Evolutionary conservation across 2,797 vertebrate genomes (phyloP).

Genomic region (Falco naumanni): DNA sequence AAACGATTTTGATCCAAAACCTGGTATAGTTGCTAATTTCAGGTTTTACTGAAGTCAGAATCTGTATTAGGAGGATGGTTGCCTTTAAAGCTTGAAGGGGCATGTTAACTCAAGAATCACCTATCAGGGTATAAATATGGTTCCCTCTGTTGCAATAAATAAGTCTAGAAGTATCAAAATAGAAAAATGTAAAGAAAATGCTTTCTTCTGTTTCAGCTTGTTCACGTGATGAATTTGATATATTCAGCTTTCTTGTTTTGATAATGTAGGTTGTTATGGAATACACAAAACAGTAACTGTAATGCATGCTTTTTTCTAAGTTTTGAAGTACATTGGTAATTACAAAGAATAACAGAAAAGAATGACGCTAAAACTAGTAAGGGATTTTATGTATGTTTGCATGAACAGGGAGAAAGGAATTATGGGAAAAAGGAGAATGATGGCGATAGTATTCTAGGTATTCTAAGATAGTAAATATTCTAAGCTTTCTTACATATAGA

Average conservation of each 20-base stretch:
- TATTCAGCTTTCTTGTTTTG: neutral
- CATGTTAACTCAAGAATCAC: neutral
- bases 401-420: neutral
- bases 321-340: neutral
- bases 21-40: constrained; percentile 41
- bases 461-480: neutral
- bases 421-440: neutral
- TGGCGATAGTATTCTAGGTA: neutral
- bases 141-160: neutral
- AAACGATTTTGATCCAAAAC: constrained; percentile 32
- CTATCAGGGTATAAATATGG: neutral
- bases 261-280: neutral
- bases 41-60: constrained; percentile 26
- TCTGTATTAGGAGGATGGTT: neutral
- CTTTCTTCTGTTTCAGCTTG: neutral
- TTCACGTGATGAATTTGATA: neutral
- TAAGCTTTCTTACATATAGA: neutral
- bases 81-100: neutral
- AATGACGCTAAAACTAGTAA: neutral
- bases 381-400: neutral
- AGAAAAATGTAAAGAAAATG: neutral
- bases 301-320: neutral
- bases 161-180: neutral
- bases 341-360: neutral
- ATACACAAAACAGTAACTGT: neutral